Evolutionary conservation across 2,113 vertebrate species (phyloP).

Genomic region (Equus quagga): DNA sequence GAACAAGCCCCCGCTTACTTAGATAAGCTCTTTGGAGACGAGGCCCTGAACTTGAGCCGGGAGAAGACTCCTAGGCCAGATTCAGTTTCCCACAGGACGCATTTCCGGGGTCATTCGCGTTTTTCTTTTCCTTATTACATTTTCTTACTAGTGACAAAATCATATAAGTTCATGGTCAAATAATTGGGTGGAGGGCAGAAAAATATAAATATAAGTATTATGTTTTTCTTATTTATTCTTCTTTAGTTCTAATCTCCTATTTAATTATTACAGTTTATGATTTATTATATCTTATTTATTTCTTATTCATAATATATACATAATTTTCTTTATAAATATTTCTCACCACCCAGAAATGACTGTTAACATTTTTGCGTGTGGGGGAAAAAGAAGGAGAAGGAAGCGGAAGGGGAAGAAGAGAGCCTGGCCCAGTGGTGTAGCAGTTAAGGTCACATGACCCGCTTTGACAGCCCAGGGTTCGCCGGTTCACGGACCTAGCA

Average conservation of each 20-base stretch:
- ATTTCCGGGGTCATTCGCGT: background rate
- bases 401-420: no score
- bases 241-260: no score
- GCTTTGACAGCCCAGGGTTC: no score
- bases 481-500: no score
- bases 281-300: no score
- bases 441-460: no score
- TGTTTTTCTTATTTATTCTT: background rate
- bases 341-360: background rate
- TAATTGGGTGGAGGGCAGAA: background rate
- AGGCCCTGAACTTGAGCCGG: background rate
- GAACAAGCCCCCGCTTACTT: background rate
- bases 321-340: background rate
- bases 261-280: no score
- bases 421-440: no score
- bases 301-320: background rate
- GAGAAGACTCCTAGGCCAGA: background rate
- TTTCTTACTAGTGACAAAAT: background rate
- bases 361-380: background rate
- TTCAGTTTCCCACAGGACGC: background rate
- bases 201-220: background rate
- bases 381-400: background rate
- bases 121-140: background rate
- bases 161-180: background rate
- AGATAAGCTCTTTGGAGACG: background rate